phyloP scores from a whole-genome alignment of 2,113 vertebrate species.

The Menura novaehollandiae region DNA sequence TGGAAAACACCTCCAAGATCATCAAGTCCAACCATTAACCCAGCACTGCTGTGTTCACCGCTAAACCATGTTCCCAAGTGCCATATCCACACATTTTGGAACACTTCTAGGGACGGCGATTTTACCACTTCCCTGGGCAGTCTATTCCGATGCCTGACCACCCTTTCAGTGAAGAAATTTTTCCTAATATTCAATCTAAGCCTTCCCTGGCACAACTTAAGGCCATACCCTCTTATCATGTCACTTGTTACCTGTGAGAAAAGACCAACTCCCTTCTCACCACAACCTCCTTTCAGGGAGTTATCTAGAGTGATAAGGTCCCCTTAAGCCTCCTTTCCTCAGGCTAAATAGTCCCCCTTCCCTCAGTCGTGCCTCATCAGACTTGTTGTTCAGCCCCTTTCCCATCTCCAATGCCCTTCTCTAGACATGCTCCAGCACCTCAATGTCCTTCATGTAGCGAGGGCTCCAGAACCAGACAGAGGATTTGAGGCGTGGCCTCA shows the following conservation, averaged over 20 bases:
- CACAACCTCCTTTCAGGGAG: background rate
- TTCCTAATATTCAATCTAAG: background rate
- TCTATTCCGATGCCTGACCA: background rate
- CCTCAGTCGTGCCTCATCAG: background rate
- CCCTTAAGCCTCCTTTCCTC: background rate
- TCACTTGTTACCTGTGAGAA: background rate
- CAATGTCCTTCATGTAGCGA: background rate
- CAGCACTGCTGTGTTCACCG: background rate
- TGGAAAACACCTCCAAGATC: background rate
- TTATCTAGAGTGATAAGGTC: background rate
- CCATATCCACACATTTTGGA: background rate
- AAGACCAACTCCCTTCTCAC: background rate
- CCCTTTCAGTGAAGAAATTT: background rate
- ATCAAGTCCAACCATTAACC: background rate
- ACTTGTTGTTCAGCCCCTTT: background rate
- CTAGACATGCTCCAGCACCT: background rate
- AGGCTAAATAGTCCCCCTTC: background rate
- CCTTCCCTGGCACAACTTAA: background rate
- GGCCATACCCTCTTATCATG: background rate
- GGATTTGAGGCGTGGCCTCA: background rate
- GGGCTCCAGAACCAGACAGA: background rate
- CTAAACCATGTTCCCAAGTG: background rate
- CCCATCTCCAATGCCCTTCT: background rate
- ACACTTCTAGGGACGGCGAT: background rate
- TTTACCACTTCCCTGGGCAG: background rate